Base-by-base conservation (phyloP, 1,140 invertebrate genomes). In the Drosophila watanabei region DNA sequence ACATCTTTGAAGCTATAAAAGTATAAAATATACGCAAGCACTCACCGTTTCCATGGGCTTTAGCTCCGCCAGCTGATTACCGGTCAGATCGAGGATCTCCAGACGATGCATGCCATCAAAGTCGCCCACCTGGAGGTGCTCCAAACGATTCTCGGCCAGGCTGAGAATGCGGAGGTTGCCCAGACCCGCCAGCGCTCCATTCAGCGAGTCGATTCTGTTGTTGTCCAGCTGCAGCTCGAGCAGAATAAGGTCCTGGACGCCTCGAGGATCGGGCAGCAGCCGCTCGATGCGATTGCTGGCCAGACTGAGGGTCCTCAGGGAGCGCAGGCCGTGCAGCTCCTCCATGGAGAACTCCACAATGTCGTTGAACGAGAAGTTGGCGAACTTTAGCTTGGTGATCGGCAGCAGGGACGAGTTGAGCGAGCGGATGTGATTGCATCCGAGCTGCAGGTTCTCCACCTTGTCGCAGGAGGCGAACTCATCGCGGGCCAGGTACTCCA, bases 21-120 rank as follows among this genome's bases (percentile, higher is more conserved):
- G 14, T 54, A 52, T 0, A 7, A 7, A 18, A 7, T 18, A 10
- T 2, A 18, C 11, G 43, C 2, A 8, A 11, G 2, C 3, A 63
- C 81, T 89, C 93, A 97, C 97, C 95, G 96, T 96, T 64, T 96
- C 96, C 37, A 96, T 96, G 93, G 97, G 96, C 89, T 97, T 96
- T 18, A 97, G 94, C 6, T 96, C 96, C 16, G 95, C 95, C 13
- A 97, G 94, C 54, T 95, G 94, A 92, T 97, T 97, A 82, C 96
- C 94, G 0, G 97, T 97, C 16, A 97, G 94, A 91, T 97, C 97
- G 8, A 97, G 93, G 18, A 96, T 93, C 75, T 95, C 95, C 11
- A 97, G 93, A 35, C 95, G 94, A 58, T 96, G 95, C 70, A 97
- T 94, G 35, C 96, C 96, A 33, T 96, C 95, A 13, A 97, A 94